These are phyloP conservation scores for Philaenus spumarius DNA, from an alignment of 1,140 invertebrate species.

Conservation along the genomic window DNA sequence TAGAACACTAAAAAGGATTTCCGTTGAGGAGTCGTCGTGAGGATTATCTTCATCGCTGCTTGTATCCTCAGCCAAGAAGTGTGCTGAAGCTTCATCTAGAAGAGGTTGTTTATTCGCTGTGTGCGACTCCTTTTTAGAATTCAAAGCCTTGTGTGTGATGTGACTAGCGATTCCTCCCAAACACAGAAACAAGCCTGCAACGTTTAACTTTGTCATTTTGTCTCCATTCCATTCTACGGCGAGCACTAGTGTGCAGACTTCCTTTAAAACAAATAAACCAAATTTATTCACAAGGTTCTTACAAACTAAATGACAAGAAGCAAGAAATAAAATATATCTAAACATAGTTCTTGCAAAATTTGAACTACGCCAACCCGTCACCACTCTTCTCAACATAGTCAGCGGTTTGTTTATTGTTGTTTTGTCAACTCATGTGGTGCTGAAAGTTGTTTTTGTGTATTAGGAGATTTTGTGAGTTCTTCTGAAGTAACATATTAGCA, in stretches of 20 bases:
- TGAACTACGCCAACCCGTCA: too few species aligned
- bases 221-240: constrained; percentile 83
- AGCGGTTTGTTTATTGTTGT: too few species aligned
- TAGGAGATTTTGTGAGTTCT: too few species aligned
- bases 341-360: too few species aligned
- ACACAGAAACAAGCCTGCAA: constrained; percentile 79
- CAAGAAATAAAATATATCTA: too few species aligned
- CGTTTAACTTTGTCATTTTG: constrained; percentile 72
- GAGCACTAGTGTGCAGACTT: constrained; percentile 80
- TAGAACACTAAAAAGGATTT: constrained; percentile 41
- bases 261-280: constrained; percentile 56
- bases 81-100: constrained; percentile 22
- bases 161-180: constrained; percentile 83
- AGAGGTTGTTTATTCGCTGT: constrained; percentile 37
- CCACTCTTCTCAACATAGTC: too few species aligned
- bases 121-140: constrained; percentile 36
- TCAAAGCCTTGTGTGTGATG: constrained; percentile 64
- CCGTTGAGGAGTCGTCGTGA: constrained; percentile 37
- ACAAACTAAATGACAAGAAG: too few species aligned
- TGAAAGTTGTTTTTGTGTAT: too few species aligned
- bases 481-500: too few species aligned
- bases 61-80: constrained; percentile 35
- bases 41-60: constrained; percentile 35
- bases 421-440: too few species aligned
- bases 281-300: too few species aligned